Evolutionary conservation across 2,888 invertebrate genomes (phyloP).

Genomic region (Kuschelorhynchus macadamiae): DNA sequence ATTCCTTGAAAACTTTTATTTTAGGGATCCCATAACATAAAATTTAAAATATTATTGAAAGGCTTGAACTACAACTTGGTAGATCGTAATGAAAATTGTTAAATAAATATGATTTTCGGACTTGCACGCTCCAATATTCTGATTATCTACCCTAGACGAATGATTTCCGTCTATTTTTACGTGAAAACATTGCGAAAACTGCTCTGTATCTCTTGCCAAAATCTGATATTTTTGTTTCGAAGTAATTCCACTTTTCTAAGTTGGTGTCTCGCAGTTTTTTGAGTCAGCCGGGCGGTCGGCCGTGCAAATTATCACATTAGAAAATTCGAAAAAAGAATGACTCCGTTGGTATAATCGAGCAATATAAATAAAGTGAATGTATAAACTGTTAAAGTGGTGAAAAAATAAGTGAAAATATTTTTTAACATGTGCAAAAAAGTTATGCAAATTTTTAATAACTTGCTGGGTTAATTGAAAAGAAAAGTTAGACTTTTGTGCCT

Average conservation of each 20-base stretch:
- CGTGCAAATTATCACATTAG: constrained; percentile 33
- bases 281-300: constrained; percentile 59
- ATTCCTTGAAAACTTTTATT: too few relatives aligned
- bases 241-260: constrained; percentile 61
- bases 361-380: neutral
- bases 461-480: too few relatives aligned
- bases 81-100: too few relatives aligned
- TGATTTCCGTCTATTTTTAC: constrained; percentile 41
- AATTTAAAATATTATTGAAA: too few relatives aligned
- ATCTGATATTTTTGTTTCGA: constrained; percentile 69
- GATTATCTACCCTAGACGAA: constrained; percentile 14
- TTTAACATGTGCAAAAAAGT: too few relatives aligned
- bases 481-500: too few relatives aligned
- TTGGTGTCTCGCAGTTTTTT: constrained; percentile 64
- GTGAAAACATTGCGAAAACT: constrained; percentile 53
- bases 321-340: constrained; percentile 10
- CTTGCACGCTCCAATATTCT: neutral
- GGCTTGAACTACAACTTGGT: too few relatives aligned
- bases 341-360: neutral
- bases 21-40: too few relatives aligned
- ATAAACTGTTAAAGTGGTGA: neutral
- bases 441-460: too few relatives aligned
- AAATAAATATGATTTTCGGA: too few relatives aligned
- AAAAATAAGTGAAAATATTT: neutral
- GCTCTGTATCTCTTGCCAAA: constrained; percentile 67